Conservation (phyloP, 2,113 vertebrate species). For the Chionomys nivalis region DNA sequence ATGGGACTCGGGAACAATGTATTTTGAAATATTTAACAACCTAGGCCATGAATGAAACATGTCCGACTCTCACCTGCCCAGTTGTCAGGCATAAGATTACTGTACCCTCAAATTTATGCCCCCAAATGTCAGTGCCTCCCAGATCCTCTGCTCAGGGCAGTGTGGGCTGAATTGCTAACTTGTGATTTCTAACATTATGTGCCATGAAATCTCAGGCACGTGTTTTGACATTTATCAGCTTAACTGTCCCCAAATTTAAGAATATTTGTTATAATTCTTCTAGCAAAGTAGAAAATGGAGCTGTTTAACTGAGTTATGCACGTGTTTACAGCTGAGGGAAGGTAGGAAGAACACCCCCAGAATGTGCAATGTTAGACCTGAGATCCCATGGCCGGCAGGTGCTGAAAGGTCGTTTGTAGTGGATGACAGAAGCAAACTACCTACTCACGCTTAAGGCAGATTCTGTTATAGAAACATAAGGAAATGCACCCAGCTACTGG, state of each 20-base stretch:
- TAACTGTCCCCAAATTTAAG: neutral
- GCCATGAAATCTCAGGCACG: neutral
- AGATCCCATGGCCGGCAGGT: neutral
- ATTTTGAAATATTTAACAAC: conserved; percentile 71
- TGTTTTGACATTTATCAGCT: neutral
- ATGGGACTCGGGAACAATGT: conserved; percentile 30
- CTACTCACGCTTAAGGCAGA: accelerated
- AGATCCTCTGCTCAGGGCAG: accelerated
- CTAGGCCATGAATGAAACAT: conserved; percentile 46
- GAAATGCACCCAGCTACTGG: accelerated
- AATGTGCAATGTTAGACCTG: neutral
- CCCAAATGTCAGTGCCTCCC: neutral
- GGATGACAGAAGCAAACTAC: neutral
- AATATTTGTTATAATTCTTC: conserved; percentile 32
- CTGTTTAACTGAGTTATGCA: conserved; percentile 4
- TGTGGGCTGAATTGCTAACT: accelerated
- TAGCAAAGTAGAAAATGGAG: neutral
- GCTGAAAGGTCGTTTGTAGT: too few relatives aligned
- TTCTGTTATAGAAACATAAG: accelerated
- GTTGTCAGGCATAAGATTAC: conserved; percentile 30
- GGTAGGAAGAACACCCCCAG: neutral
- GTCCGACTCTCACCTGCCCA: neutral
- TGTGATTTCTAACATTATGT: neutral
- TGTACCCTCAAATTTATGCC: conserved; percentile 25
- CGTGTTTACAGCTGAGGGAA: neutral